These are phyloP conservation scores for Pagrus major DNA, from an alignment of 2,113 vertebrate genomes.

Conservation along the genomic window DNA sequence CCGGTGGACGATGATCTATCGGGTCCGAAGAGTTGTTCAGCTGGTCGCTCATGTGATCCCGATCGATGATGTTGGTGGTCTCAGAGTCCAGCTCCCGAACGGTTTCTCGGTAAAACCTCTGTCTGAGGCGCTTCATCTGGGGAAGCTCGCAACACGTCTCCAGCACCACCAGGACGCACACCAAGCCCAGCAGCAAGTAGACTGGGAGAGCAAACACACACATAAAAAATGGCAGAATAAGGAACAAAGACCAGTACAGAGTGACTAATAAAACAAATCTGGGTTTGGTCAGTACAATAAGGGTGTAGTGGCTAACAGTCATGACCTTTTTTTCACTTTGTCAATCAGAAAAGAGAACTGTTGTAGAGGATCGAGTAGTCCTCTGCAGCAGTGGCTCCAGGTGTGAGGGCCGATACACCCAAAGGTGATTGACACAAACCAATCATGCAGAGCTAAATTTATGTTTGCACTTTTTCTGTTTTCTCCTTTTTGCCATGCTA, in stretches of 20 bases:
- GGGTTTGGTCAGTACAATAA: conserved; percentile 2
- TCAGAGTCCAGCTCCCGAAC: conserved; percentile 86
- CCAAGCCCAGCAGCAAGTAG: conserved; percentile 92
- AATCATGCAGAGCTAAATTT: background rate
- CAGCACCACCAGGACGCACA: conserved; percentile 92
- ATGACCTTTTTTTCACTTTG: background rate
- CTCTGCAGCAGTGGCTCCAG: background rate
- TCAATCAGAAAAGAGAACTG: background rate
- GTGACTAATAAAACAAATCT: conserved; percentile 23
- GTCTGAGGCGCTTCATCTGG: conserved; percentile 90
- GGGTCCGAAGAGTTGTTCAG: background rate
- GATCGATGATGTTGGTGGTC: conserved; percentile 87
- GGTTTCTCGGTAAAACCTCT: conserved; percentile 91
- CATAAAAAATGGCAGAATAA: background rate
- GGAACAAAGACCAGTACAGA: background rate
- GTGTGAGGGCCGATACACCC: too few relatives aligned
- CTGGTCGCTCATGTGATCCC: conserved; percentile 74
- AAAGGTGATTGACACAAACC: background rate
- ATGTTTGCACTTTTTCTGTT: background rate
- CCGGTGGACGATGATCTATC: background rate
- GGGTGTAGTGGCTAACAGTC: background rate
- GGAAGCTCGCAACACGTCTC: conserved; percentile 97
- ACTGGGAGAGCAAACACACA: conserved; percentile 75
- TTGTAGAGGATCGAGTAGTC: too few relatives aligned
- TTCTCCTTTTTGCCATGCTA: too few relatives aligned